Evolutionary conservation across 2,797 vertebrate species (phyloP).

Genomic region (Lemur catta): DNA sequence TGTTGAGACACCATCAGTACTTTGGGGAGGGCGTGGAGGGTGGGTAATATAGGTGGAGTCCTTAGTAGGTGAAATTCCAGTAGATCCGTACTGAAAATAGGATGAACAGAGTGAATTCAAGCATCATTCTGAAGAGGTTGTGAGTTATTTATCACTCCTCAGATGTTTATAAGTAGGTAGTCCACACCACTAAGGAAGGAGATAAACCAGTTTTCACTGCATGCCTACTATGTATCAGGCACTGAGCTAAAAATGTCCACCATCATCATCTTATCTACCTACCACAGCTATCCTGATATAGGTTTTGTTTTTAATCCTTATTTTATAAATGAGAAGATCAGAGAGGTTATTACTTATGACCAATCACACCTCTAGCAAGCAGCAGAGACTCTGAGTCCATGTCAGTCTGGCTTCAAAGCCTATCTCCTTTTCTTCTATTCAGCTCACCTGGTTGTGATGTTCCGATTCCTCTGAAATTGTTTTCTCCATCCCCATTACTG

Average conservation of each 20-base stretch:
- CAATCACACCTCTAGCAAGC: not conserved
- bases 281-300: not conserved
- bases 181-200: not conserved
- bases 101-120: not conserved
- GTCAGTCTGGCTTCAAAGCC: not conserved
- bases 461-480: no score
- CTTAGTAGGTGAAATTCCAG: not conserved
- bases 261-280: not conserved
- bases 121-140: not conserved
- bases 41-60: no score
- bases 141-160: not conserved
- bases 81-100: not conserved
- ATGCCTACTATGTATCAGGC: not conserved
- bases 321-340: not conserved
- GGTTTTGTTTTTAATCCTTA: not conserved
- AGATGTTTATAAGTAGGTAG: not conserved
- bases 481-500: not conserved
- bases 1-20: no score
- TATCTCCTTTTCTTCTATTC: not conserved
- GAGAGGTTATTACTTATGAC: not conserved
- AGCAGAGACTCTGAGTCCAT: not conserved
- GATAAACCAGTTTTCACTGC: not conserved
- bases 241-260: not conserved
- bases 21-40: rapidly evolving
- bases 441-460: not conserved